Percentiles rank a stretch among this genome's conserved stretches.
These are phyloP conservation scores for Palythoa grandiflora DNA, from an alignment of 92 coral and sea anemone genomes.

Conservation along the genomic window DNA sequence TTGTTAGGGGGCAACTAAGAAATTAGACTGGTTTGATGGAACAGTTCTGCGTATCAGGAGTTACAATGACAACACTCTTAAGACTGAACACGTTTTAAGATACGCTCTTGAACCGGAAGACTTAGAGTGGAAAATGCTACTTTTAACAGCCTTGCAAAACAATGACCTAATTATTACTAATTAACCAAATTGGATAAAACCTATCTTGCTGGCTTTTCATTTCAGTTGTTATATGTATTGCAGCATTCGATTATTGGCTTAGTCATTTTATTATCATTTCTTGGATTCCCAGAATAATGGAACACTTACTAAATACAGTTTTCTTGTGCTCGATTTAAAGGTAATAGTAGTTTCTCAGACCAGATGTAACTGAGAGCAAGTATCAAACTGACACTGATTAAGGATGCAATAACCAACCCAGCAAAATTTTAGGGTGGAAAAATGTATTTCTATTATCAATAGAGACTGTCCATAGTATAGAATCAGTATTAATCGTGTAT, in stretches of 20 bases:
- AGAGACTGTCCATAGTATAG: no score
- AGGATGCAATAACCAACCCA: conserved; percentile 17
- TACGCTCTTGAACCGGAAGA: no score
- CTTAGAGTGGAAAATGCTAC: conserved; percentile 20
- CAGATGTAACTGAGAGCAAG: neutral
- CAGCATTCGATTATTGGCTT: neutral
- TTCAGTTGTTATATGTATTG: neutral
- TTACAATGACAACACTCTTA: no score
- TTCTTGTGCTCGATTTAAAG: conserved; percentile 5
- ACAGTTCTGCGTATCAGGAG: no score
- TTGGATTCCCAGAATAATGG: conserved; percentile 9
- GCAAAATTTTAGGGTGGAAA: conserved; percentile 20
- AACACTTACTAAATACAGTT: conserved; percentile 21
- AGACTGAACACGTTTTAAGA: no score
- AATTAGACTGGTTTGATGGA: no score
- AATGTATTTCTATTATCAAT: neutral
- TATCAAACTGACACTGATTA: neutral
- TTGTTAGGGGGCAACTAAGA: no score
- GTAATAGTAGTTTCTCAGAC: neutral
- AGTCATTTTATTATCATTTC: conserved; percentile 2
- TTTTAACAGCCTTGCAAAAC: conserved; percentile 49
- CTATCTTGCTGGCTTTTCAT: neutral
- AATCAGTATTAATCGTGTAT: no score
- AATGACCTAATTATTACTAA: conserved; percentile 47
- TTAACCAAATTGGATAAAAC: conserved; percentile 24